A percentile compares a stretch with the other conserved stretches of the same genome.
phyloP scores from a whole-genome alignment of 2,113 vertebrate species.

The Lamprotornis superbus region DNA sequence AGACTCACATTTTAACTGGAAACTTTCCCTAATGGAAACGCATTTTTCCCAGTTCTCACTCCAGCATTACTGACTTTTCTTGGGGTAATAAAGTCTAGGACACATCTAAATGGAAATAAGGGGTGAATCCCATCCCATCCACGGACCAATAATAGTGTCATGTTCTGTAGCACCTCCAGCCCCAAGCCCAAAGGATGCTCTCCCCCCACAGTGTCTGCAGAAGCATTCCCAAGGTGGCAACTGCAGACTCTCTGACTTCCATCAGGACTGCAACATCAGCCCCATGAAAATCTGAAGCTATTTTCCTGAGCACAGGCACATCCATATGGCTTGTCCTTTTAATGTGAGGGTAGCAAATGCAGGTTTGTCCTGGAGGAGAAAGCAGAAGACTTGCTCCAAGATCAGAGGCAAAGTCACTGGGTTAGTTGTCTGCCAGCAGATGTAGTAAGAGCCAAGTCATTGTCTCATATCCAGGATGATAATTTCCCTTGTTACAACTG shows the following conservation, averaged over 20 bases:
- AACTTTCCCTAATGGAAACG: background rate
- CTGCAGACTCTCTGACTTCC: background rate
- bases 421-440: slow-evolving; percentile 19
- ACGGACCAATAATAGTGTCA: background rate
- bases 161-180: background rate
- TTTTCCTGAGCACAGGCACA: background rate
- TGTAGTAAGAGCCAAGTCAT: slow-evolving; percentile 33
- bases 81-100: background rate
- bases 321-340: background rate
- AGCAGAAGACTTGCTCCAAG: slow-evolving; percentile 9
- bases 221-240: background rate
- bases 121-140: background rate
- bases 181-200: background rate
- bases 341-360: background rate
- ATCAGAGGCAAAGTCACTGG: slow-evolving; percentile 46
- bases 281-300: background rate
- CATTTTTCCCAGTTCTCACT: background rate
- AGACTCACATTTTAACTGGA: background rate
- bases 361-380: slow-evolving; percentile 1
- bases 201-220: rapidly evolving
- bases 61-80: background rate
- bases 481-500: slow-evolving; percentile 60
- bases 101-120: background rate
- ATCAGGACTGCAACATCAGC: background rate
- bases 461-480: slow-evolving; percentile 48